Evolutionary conservation across 2,888 invertebrate species (phyloP), one percentile per base, ranked within the genome.

Genomic region (Scotopteryx bipunctaria): DNA sequence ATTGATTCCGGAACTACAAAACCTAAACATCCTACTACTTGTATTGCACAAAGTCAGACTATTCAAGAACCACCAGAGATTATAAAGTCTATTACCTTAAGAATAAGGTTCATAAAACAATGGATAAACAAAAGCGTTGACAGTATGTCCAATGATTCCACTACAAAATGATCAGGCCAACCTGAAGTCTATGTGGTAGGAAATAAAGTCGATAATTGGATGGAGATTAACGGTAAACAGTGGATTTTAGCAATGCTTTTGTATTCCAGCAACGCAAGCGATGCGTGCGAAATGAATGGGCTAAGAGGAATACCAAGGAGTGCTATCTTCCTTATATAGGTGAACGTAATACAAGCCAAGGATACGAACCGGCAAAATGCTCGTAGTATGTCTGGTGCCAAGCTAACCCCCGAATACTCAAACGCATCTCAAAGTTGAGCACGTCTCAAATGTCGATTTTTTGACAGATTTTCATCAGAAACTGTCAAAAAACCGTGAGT

Each of bases 201-300:
- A 1, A n/a, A 57, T 47, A 50, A 33, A 16, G 52, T 32, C 33
- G 15, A 25, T 23, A 40, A 21, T 32, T 19, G 27, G 47, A 29
- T 16, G 32, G n/a, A 2, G 2, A 35, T 4, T 6, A n/a, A 44
- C 19, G 19, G 29, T 38, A 38, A 21, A 51, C 46, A 45, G 29
- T 21, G 42, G 43, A 47, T 43, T 50, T 56, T 46, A 45, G 53
- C 44, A 29, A 36, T 42, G 35, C 9, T 50, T 54, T 50, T 14
- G 47, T 50, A 61, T 55, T 51, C 59, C 40, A 35, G 29, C 5
- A 31, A 25, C 38, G 13, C 35, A 21, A 23, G 32, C 40, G 13
- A 48, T 43, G 37, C 38, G 44, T 50, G 56, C 57, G 25, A 55
- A 52, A 56, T 50, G 31, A 53, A 49, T 40, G 47, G 33, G 33